A percentile compares a stretch with the other conserved stretches of the same genome.
phyloP scores from a whole-genome alignment of 2,888 invertebrate species.

The Mythimna albipuncta region DNA sequence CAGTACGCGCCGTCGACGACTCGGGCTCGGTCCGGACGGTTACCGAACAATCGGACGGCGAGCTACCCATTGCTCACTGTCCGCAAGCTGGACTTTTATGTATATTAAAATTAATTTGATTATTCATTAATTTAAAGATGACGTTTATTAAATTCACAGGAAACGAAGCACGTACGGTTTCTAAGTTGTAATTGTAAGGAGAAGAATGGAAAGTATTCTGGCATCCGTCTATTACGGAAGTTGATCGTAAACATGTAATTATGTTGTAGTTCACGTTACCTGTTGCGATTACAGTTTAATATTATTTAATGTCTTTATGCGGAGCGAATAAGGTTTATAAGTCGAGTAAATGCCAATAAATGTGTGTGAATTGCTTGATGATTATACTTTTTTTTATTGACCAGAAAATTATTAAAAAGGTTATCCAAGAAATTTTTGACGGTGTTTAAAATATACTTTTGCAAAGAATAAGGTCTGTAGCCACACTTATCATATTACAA shows the following conservation, averaged over 20 bases:
- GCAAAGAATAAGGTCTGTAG: background rate
- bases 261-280: conserved; percentile 54
- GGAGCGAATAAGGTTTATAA: conserved; percentile 45
- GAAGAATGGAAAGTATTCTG: conserved; percentile 60
- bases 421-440: conserved; percentile 8
- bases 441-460: conserved; percentile 1
- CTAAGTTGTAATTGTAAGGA: conserved; percentile 31
- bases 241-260: conserved; percentile 60
- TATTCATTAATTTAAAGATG: background rate
- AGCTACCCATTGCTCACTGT: too few species aligned
- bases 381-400: conserved; percentile 28
- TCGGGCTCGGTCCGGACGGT: too few species aligned
- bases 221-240: conserved; percentile 56
- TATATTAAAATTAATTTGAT: background rate
- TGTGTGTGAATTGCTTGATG: conserved; percentile 25
- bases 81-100: too few species aligned
- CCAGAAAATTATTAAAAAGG: conserved; percentile 20
- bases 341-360: conserved; percentile 35
- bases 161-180: conserved; percentile 34
- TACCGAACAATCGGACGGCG: too few species aligned
- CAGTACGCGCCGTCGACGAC: too few species aligned
- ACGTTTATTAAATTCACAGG: conserved; percentile 28
- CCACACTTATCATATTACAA: background rate
- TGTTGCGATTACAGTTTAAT: conserved; percentile 56
- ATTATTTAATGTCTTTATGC: conserved; percentile 59